Conservation (phyloP, 2,888 invertebrate species). For the Therioaphis trifolii region DNA sequence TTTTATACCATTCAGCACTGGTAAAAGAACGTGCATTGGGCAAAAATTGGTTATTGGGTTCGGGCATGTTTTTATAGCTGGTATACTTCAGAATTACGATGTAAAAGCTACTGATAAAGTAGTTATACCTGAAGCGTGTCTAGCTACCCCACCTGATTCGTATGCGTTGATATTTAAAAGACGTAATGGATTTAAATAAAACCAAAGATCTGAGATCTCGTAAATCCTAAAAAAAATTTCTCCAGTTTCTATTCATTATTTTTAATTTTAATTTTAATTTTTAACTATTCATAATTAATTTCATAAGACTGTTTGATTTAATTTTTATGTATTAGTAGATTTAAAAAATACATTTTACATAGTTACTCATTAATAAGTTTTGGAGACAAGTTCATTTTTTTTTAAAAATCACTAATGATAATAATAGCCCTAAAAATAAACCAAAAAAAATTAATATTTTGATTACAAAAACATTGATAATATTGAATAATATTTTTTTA, state of each 20-base stretch:
- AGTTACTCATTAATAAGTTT: too few relatives aligned
- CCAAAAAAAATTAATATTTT: too few relatives aligned
- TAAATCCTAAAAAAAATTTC: too few relatives aligned
- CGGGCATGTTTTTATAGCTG: constrained; percentile 79
- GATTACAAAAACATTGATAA: too few relatives aligned
- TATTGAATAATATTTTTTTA: too few relatives aligned
- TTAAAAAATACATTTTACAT: too few relatives aligned
- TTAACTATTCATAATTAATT: too few relatives aligned
- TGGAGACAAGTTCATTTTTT: too few relatives aligned
- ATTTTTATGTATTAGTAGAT: neutral
- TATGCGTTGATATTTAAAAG: constrained; percentile 71
- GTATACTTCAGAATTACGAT: constrained; percentile 79
- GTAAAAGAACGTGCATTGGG: constrained; percentile 87
- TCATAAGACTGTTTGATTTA: constrained; percentile 33
- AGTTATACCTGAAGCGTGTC: constrained; percentile 75
- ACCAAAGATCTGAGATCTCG: neutral
- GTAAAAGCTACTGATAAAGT: constrained; percentile 72
- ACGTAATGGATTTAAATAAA: neutral
- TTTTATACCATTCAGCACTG: constrained; percentile 87
- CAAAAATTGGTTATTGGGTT: constrained; percentile 83
- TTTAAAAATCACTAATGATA: too few relatives aligned
- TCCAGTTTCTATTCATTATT: too few relatives aligned
- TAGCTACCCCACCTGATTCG: constrained; percentile 80
- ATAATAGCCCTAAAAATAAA: too few relatives aligned
- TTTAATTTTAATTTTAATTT: too few relatives aligned